A percentile compares a stretch with the other conserved stretches of the same genome.
Conservation (phyloP, 2,113 vertebrate genomes). For the Nyctibius bracteatus region DNA sequence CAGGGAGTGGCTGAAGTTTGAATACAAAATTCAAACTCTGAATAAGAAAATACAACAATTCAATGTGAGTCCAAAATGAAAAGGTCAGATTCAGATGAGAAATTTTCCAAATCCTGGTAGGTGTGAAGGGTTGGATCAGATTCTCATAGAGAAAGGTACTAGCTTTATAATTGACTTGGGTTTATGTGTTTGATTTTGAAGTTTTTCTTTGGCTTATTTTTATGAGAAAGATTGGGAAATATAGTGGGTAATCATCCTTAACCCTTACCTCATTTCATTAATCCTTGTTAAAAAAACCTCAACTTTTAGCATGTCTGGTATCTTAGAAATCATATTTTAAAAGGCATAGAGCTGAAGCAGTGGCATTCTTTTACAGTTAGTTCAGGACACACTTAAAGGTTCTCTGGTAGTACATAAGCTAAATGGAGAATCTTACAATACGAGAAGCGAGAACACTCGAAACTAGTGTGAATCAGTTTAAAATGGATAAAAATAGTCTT, state of each 20-base stretch:
- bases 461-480: not conserved
- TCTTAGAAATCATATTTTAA: not conserved
- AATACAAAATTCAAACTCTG: not conserved
- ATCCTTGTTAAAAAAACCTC: not conserved
- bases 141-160: not conserved
- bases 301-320: not conserved
- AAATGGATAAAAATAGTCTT: not conserved
- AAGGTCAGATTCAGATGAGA: not conserved
- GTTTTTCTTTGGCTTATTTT: not conserved
- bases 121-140: not conserved
- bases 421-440: not conserved
- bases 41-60: not conserved
- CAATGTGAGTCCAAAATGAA: not conserved
- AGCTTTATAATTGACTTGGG: not conserved
- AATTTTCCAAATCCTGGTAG: not conserved
- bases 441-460: not conserved
- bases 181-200: not conserved
- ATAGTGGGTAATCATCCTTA: not conserved
- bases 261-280: not conserved
- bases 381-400: not conserved
- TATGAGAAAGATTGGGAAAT: not conserved
- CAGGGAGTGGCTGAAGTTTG: not conserved
- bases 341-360: not conserved
- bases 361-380: not conserved
- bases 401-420: not conserved